phyloP scores from a whole-genome alignment of 23 tunicate species.

The Clavelina lepadiformis region DNA sequence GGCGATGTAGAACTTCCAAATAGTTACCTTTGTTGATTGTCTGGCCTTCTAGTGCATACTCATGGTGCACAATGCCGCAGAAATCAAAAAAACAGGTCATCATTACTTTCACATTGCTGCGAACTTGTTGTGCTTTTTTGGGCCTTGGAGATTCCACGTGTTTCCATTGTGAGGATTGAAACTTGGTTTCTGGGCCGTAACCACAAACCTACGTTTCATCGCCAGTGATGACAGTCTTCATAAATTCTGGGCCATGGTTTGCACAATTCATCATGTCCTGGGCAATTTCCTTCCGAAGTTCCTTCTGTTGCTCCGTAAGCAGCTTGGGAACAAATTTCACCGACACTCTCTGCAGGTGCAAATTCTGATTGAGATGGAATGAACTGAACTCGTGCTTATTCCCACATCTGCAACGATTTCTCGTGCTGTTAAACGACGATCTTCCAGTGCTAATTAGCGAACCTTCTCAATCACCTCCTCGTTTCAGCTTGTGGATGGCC shows the following conservation, averaged over 20 bases:
- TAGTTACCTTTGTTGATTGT: conserved; percentile 17
- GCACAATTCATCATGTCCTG: conserved; percentile 17
- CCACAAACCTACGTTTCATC: conserved; percentile 28
- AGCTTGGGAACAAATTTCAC: conserved; percentile 22
- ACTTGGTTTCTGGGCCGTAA: conserved; percentile 25
- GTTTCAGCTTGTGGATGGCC: conserved; percentile 25
- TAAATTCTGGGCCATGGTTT: conserved; percentile 27
- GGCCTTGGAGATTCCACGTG: conserved; percentile 22
- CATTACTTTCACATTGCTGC: conserved; percentile 25
- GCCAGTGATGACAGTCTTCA: conserved; percentile 5
- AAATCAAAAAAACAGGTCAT: conserved; percentile 17
- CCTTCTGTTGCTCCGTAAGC: conserved; percentile 36
- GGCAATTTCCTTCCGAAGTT: conserved; percentile 20
- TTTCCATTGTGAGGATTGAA: conserved; percentile 23
- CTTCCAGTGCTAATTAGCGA: conserved; percentile 12
- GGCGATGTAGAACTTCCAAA: conserved; percentile 17
- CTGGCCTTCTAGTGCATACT: conserved; percentile 11
- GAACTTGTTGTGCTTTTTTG: conserved; percentile 22
- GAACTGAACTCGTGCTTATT: conserved; percentile 24
- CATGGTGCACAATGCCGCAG: conserved; percentile 11
- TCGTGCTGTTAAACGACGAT: conserved; percentile 4
- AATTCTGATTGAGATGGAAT: conserved; percentile 19
- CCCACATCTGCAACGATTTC: conserved; percentile 17
- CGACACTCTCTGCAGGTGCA: conserved; percentile 26
- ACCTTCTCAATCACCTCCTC: conserved; percentile 23